Evolutionary conservation across 2,888 invertebrate genomes (phyloP), one percentile per base, ranked within the genome.

Genomic region (Eupithecia vulgata): DNA sequence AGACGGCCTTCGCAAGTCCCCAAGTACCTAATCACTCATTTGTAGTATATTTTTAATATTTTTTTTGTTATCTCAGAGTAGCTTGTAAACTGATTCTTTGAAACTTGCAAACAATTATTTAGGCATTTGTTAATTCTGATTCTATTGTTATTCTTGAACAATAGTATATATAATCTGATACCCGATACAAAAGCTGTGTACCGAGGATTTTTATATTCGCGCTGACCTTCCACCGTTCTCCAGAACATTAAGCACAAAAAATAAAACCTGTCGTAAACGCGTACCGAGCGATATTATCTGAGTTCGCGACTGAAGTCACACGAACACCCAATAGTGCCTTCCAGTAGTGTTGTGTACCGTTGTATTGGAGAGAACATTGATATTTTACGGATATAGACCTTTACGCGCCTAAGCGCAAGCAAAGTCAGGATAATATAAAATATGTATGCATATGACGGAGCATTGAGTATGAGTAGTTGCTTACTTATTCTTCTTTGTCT

Each of bases 171-270:
- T 52, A 52, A 52, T 21, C 21, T 25, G 13, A 52, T 4, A 52
- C 52, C 57, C 25, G 57, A 13, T 57, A 57, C 57, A 57, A 21
- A 57, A 57, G 57, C 57, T 25, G 25, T 10, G 65, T 64, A 68
- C n/a, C 13, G 40, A 35, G 37, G 57, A 37, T 64, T 67, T 70
- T 73, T 71, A 74, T 68, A 59, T 65, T 71, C 65, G 42, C 57
- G 67, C 25, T 74, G 74, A 74, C 74, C 74, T 74, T 74, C 68
- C 71, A 67, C 67, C 62, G 61, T 73, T 70, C 61, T 34, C 48
- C 74, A 69, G 71, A 57, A 74, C 71, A 74, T 71, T 71, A 74
- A 71, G 62, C 74, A 69, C 71, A 71, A 74, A 74, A 71, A 71
- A 71, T 74, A 71, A 71, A 74, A 74, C 66, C 67, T 52, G 35